Evolutionary conservation across 2,888 invertebrate species (phyloP), one percentile per base, ranked within the genome.

Genomic region (Idaea straminata): DNA sequence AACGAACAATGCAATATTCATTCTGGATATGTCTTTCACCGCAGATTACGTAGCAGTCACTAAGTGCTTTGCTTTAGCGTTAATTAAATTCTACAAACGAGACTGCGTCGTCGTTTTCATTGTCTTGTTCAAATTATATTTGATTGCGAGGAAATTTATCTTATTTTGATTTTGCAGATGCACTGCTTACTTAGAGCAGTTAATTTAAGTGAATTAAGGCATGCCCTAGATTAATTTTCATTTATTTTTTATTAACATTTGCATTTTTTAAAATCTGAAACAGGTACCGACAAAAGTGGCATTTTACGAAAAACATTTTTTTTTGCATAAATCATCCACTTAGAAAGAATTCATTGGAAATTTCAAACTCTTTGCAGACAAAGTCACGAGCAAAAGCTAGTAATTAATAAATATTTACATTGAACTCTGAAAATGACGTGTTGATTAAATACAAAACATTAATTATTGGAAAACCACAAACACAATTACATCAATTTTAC

Each of bases 1-100:
- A 13, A 47, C 47, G 47, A 60, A 60, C 61, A 62, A 62, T 62
- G 64, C 62, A 64, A 62, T 61, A 61, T 64, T 66, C 62, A 64
- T 61, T 38, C 60, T 16, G 35, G 66, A 64, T 62, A 59, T 64
- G 61, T 36, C 57, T 63, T 62, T 64, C 59, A 13, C 47, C 47
- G 10, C 60, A 64, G 61, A 66, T 61, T 60, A 64, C 6, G n/a
- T 15, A 35, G 61, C 57, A 64, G 57, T 61, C 16, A 36, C 58
- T 62, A 16, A 61, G 60, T 59, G 59, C 16, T 59, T 34, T 10
- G 59, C 59, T 59, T 5, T 6, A 47, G 62, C 64, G 59, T 62
- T 66, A 61, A 62, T 62, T 64, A 38, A 66, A 36, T 57, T 34
- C 36, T 16, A 34, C 61, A 16, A 25, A 59, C 16, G 59, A 59